Conservation (phyloP, 2,888 invertebrate genomes). For the Trachelus stipa region DNA sequence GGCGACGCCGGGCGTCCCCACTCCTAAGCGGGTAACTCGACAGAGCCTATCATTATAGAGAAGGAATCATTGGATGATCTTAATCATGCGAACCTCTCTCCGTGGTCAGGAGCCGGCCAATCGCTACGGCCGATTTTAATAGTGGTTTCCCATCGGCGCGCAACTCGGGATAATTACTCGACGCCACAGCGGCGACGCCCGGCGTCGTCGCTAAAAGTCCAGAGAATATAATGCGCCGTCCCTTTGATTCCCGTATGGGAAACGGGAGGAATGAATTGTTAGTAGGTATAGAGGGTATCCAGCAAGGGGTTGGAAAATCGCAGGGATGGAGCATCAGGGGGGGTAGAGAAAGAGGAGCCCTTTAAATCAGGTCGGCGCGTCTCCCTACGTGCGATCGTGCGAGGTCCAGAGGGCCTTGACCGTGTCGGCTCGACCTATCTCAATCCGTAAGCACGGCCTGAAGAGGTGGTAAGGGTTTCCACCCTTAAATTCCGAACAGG, state of each 20-base stretch:
- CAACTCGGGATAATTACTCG: constrained; percentile 39
- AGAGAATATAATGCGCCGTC: no score
- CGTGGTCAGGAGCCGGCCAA: constrained; percentile 59
- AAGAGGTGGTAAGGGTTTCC: constrained; percentile 45
- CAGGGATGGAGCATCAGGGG: background rate
- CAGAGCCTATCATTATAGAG: constrained; percentile 65
- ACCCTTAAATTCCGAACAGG: constrained; percentile 55
- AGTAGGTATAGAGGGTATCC: no score
- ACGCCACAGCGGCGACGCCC: no score
- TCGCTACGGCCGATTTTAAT: constrained; percentile 56
- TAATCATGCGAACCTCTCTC: constrained; percentile 65
- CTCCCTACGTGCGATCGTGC: constrained; percentile 8
- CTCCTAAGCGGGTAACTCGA: constrained; percentile 38
- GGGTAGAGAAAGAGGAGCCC: constrained; percentile 25
- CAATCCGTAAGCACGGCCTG: constrained; percentile 33
- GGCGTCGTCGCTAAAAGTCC: no score
- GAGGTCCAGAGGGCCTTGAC: constrained; percentile 50
- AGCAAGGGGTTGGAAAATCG: no score
- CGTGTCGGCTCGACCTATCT: constrained; percentile 50
- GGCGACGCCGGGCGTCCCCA: constrained; percentile 27
- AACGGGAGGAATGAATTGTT: constrained; percentile 19
- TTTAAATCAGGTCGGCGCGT: constrained; percentile 28
- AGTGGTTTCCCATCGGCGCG: constrained; percentile 56
- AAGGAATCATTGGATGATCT: constrained; percentile 67
- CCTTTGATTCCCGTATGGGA: background rate